Base-by-base conservation (phyloP, 1,140 invertebrate species). In the Bombyx mandarina region DNA sequence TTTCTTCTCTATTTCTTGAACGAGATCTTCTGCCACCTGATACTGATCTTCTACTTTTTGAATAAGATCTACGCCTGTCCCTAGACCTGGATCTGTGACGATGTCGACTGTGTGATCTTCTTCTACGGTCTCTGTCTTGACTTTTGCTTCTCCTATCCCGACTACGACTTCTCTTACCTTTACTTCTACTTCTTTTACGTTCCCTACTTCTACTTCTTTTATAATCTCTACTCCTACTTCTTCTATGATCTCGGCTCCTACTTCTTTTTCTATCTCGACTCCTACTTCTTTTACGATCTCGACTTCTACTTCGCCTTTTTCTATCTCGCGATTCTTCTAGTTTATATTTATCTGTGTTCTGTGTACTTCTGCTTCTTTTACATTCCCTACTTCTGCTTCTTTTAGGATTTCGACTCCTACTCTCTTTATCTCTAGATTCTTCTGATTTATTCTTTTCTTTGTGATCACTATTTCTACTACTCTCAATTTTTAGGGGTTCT, bases 11-110 rank as follows among this genome's bases (percentile, higher is more conserved):
- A 59, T 73, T 75, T 49, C 73, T 67, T 46, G 72, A 84, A n/a
- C 60, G 69, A 50, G 80, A 77, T 54, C 68, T 73, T 57, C 52
- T 63, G 2, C 56, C 54, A 67, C 75, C 73, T 54, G 81, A 73
- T 66, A 79, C 65, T 56, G 77, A 73, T 75, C 71, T 54, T 56
- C 63, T 69, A 9, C 83, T 84, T 70, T 75, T 73, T 52, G 81
- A 73, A 63, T 79, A 66, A 56, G 77, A 73, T 75, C 72, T 56
- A 46, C 52, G 61, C 45, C 64, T 60, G 43, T 59, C 58, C 43
- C 58, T 61, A 3, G 58, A 56, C 22, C 57, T 57, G 6, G 58
- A 56, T 56, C 57, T 54, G 7, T 52, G 58, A 8, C 60, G 47
- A 50, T 68, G 60, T 18, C 65, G 52, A 60, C 69, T 65, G 75